Percentiles rank a stretch among this genome's conserved stretches.
These are phyloP conservation scores for Cyclophora albipunctata DNA, from an alignment of 2,888 invertebrate species.

Conservation along the genomic window DNA sequence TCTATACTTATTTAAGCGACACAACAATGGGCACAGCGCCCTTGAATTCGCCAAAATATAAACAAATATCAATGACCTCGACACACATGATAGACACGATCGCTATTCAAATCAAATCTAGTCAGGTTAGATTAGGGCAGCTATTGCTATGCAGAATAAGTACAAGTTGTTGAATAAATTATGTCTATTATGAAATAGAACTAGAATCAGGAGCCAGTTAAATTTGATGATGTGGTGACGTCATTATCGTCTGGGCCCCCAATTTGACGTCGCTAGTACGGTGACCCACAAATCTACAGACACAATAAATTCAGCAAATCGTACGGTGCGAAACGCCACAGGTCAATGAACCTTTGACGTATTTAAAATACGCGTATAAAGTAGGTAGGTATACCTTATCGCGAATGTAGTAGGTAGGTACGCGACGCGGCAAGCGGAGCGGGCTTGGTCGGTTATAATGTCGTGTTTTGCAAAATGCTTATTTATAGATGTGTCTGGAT, in stretches of 20 bases:
- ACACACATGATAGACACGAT: constrained; percentile 58
- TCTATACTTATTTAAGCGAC: too few species aligned
- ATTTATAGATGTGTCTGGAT: constrained; percentile 65
- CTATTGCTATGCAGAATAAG: constrained; percentile 52
- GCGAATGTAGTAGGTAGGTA: constrained; percentile 28
- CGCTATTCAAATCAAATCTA: constrained; percentile 50
- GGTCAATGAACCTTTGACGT: constrained; percentile 73
- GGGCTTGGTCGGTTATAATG: constrained; percentile 24
- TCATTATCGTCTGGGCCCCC: constrained; percentile 63
- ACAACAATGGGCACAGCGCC: constrained; percentile 25
- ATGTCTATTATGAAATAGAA: constrained; percentile 46
- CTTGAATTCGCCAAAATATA: constrained; percentile 66
- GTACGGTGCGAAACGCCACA: constrained; percentile 60
- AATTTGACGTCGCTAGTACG: constrained; percentile 64
- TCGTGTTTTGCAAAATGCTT: constrained; percentile 64
- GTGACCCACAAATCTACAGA: constrained; percentile 75
- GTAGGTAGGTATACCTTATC: not conserved
- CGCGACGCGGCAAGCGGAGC: constrained; percentile 51
- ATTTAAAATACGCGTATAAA: constrained; percentile 67
- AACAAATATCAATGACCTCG: constrained; percentile 70
- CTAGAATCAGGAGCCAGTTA: constrained; percentile 62
- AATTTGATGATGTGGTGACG: constrained; percentile 59
- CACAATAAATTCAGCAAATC: constrained; percentile 68
- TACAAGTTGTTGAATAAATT: constrained; percentile 53
- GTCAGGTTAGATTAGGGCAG: constrained; percentile 67